phyloP scores from a whole-genome alignment of 2,113 vertebrate species.

The Rhea pennata region DNA sequence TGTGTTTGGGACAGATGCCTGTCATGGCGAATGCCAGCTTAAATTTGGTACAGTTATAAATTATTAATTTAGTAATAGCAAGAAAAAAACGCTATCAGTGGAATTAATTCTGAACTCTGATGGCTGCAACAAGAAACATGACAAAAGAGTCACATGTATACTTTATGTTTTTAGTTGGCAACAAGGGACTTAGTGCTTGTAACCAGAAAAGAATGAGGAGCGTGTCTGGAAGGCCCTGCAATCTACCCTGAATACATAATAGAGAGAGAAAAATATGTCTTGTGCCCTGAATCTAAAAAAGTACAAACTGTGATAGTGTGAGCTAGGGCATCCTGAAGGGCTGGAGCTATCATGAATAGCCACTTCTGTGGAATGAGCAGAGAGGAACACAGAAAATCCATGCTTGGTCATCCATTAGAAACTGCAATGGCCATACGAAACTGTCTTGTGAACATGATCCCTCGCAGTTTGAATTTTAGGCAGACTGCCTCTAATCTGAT shows the following conservation, averaged over 20 bases:
- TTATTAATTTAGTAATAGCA: not conserved
- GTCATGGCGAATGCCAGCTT: not conserved
- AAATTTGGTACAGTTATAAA: not conserved
- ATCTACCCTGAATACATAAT: not conserved
- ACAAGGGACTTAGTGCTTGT: not conserved
- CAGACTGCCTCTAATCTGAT: not conserved
- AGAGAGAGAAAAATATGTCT: not conserved
- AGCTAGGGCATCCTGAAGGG: not conserved
- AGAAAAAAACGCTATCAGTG: not conserved
- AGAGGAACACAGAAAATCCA: not conserved
- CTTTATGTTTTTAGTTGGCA: not conserved
- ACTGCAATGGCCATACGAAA: not conserved
- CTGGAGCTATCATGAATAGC: not conserved
- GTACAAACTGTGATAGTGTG: not conserved
- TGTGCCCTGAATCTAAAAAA: not conserved
- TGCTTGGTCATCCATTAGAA: not conserved
- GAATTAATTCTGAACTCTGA: not conserved
- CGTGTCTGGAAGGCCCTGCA: not conserved
- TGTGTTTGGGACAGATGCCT: not conserved
- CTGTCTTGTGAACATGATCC: not conserved
- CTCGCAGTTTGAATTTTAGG: not conserved
- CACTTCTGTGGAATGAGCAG: not conserved
- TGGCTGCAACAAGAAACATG: not conserved
- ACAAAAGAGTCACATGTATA: not conserved
- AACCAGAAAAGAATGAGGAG: not conserved